These are phyloP conservation scores for Nannoperca australis DNA, from an alignment of 2,797 vertebrate genomes.

Conservation along the genomic window DNA sequence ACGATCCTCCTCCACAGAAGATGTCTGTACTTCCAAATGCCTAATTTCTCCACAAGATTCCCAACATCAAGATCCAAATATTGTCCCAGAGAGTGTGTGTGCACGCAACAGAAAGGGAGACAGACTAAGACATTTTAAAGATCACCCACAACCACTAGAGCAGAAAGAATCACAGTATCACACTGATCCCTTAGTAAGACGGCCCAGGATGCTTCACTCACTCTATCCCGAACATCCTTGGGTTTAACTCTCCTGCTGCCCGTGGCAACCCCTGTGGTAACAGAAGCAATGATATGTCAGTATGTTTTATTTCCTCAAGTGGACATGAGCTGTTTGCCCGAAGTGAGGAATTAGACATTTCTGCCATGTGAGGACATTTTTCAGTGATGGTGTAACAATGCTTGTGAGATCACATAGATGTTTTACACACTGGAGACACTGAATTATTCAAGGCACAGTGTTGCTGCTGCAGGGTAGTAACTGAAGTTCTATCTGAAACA, in stretches of 20 bases:
- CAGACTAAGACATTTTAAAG: conserved; percentile 35
- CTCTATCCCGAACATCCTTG: conserved; percentile 82
- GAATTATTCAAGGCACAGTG: conserved; percentile 66
- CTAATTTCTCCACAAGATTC: conserved; percentile 8
- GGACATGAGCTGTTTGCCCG: conserved; percentile 23
- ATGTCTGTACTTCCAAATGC: conserved; percentile 2
- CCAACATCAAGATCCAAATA: conserved; percentile 8
- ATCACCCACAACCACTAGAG: conserved; percentile 55
- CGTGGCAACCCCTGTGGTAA: conserved; percentile 77
- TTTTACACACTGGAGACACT: conserved; percentile 52
- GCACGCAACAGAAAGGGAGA: conserved; percentile 18
- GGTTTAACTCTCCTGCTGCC: conserved; percentile 76
- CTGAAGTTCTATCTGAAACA: conserved; percentile 5
- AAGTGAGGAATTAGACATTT: conserved; percentile 40
- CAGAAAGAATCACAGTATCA: conserved; percentile 48
- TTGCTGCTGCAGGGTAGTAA: conserved; percentile 32
- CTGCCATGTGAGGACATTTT: conserved; percentile 16
- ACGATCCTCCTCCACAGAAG: neutral
- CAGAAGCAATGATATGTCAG: conserved; percentile 80
- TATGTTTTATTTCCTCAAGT: conserved; percentile 42
- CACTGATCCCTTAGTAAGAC: conserved; percentile 38
- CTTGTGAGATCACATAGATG: conserved; percentile 39
- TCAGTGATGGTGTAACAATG: conserved; percentile 33
- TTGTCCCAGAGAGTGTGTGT: conserved; percentile 6
- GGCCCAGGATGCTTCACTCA: conserved; percentile 82